Conservation (phyloP, 1,140 invertebrate species). For the Heliothis subflexa region DNA sequence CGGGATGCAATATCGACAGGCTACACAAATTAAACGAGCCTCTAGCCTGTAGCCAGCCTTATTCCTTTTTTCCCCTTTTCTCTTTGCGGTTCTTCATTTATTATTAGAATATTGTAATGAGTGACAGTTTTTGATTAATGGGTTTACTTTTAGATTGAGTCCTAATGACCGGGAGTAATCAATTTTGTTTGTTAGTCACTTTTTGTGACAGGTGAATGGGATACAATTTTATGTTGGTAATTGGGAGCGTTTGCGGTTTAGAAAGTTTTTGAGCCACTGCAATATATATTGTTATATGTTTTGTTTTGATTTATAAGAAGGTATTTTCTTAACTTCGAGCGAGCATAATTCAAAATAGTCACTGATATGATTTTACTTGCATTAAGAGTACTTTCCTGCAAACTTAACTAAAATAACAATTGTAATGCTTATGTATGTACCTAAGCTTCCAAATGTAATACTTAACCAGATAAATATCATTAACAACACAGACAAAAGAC, state of each 20-base stretch:
- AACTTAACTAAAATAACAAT: neutral
- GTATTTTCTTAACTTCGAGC: no score
- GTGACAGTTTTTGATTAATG: conserved; percentile 47
- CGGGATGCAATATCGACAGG: conserved; percentile 50
- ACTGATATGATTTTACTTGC: no score
- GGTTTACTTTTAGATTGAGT: conserved; percentile 29
- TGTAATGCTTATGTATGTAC: no score
- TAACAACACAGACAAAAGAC: no score
- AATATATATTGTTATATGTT: no score
- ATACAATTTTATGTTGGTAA: neutral
- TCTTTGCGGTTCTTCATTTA: conserved; percentile 20
- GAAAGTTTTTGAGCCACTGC: no score
- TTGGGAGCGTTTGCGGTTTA: neutral
- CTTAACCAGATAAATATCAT: no score
- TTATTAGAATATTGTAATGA: conserved; percentile 47
- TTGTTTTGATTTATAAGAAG: no score
- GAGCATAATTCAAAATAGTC: no score
- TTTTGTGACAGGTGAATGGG: conserved; percentile 28
- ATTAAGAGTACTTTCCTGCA: no score
- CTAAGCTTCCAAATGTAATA: no score
- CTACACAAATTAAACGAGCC: conserved; percentile 49
- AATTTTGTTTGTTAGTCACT: conserved; percentile 28
- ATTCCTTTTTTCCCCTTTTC: conserved; percentile 7
- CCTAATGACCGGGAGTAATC: conserved; percentile 26
- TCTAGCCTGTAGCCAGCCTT: conserved; percentile 30